Percentiles rank a stretch among this genome's conserved stretches.
Conservation (phyloP, 2,888 invertebrate genomes). For the Aelia acuminata region DNA sequence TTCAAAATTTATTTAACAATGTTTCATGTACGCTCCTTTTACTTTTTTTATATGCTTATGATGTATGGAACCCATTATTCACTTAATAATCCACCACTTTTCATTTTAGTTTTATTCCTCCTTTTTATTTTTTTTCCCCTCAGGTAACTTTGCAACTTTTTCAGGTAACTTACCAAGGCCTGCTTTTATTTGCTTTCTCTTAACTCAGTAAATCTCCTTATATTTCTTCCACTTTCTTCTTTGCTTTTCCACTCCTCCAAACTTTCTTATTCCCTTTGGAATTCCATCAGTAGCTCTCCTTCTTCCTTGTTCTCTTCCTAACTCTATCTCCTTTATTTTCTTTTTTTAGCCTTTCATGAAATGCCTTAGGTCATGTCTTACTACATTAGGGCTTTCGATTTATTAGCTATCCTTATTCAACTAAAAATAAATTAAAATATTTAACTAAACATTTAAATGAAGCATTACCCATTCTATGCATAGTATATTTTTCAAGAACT, state of each 20-base stretch:
- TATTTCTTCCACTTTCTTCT: conserved; percentile 6
- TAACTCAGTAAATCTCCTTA: conserved; percentile 3
- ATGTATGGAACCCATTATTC: neutral
- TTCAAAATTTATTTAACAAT: no score
- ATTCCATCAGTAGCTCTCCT: neutral
- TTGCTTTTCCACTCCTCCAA: neutral
- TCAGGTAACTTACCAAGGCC: conserved; percentile 18
- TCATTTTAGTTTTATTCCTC: neutral
- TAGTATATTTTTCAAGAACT: no score
- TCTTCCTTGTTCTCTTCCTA: neutral
- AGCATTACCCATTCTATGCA: no score
- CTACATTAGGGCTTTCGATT: neutral
- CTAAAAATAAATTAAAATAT: neutral
- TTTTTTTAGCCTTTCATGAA: neutral
- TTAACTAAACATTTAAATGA: no score
- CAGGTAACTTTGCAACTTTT: neutral
- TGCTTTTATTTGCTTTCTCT: conserved; percentile 20
- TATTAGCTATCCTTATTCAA: neutral
- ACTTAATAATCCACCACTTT: neutral
- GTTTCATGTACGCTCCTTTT: no score
- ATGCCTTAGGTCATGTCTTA: neutral
- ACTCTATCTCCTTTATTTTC: no score
- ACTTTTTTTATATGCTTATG: neutral
- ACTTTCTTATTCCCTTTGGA: conserved; percentile 21
- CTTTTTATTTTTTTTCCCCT: neutral